Percentiles rank a stretch among this genome's conserved stretches.
Conservation (phyloP, 2,888 invertebrate genomes). For the Andrena hattorfiana region DNA sequence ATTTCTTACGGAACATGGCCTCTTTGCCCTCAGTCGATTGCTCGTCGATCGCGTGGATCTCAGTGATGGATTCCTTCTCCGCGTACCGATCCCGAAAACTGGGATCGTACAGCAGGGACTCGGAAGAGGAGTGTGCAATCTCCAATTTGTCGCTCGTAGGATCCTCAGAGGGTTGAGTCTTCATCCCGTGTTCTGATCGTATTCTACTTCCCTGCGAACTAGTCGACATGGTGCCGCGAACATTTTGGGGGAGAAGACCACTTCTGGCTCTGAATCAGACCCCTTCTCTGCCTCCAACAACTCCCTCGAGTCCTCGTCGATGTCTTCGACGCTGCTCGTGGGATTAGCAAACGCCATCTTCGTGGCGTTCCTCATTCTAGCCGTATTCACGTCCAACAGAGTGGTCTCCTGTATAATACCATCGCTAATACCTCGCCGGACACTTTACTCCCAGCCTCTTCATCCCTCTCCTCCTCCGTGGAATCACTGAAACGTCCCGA, state of each 20-base stretch:
- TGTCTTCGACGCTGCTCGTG: slow-evolving; percentile 8
- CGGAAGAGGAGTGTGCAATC: slow-evolving; percentile 12
- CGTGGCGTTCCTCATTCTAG: slow-evolving; percentile 58
- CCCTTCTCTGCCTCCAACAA: slow-evolving; percentile 22
- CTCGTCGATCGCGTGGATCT: slow-evolving; percentile 32
- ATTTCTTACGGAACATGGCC: background rate
- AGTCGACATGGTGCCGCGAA: slow-evolving; percentile 21
- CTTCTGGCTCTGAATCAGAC: slow-evolving; percentile 63
- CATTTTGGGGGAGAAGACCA: slow-evolving; percentile 62
- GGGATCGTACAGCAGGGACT: slow-evolving; percentile 46
- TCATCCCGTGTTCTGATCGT: slow-evolving; percentile 23
- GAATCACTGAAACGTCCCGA: slow-evolving; percentile 43
- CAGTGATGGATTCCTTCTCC: slow-evolving; percentile 17
- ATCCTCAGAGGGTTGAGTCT: slow-evolving; percentile 15
- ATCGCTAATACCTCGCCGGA: slow-evolving; percentile 78
- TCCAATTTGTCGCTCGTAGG: background rate
- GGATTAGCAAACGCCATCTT: slow-evolving; percentile 5
- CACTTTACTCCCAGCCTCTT: slow-evolving; percentile 70
- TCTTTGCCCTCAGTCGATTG: slow-evolving; percentile 1
- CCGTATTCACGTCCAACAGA: slow-evolving; percentile 74
- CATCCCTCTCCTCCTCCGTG: slow-evolving; percentile 51
- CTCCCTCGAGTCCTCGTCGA: slow-evolving; percentile 40
- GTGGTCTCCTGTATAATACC: slow-evolving; percentile 79
- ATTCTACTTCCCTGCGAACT: slow-evolving; percentile 20
- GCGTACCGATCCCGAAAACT: slow-evolving; percentile 11